Conservation (phyloP, 2,888 invertebrate species). For the Drosophila nigricruria region DNA sequence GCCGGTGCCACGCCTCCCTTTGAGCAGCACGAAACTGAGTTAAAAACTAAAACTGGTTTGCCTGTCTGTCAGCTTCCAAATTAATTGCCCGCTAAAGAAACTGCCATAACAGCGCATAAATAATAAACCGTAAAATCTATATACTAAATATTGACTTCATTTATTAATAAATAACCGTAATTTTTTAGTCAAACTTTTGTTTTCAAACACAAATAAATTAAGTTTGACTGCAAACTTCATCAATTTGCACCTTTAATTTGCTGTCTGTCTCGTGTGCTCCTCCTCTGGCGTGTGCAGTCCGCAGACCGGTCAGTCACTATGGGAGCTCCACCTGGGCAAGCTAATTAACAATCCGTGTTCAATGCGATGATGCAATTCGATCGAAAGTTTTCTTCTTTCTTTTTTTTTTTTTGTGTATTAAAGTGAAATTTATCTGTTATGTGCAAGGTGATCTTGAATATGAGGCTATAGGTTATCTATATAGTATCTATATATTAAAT, state of each 20-base stretch:
- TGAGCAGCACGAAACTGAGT: background rate
- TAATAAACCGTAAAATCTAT: constrained; percentile 15
- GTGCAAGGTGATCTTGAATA: too few relatives aligned
- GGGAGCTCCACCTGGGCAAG: constrained; percentile 3
- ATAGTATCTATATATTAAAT: too few relatives aligned
- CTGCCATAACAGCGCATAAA: constrained; percentile 30
- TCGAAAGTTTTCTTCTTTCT: background rate
- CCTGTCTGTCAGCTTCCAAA: constrained; percentile 5
- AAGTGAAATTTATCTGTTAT: background rate
- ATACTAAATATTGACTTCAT: constrained; percentile 38
- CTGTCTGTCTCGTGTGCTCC: constrained; percentile 6
- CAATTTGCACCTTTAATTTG: constrained; percentile 71
- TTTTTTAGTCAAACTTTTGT: constrained; percentile 18
- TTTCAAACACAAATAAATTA: constrained; percentile 27
- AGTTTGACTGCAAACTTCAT: constrained; percentile 51
- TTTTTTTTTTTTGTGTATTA: background rate
- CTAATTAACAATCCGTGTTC: constrained; percentile 50
- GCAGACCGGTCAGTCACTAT: constrained; percentile 35
- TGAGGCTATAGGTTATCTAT: too few relatives aligned
- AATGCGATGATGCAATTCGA: constrained; percentile 52
- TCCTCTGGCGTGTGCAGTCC: background rate
- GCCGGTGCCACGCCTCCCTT: constrained; percentile 10
- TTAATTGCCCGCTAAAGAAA: constrained; percentile 43
- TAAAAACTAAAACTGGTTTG: constrained; percentile 42
- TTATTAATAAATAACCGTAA: constrained; percentile 52